phyloP scores from a whole-genome alignment of 2,113 vertebrate genomes.

The Erythrolamprus reginae region DNA sequence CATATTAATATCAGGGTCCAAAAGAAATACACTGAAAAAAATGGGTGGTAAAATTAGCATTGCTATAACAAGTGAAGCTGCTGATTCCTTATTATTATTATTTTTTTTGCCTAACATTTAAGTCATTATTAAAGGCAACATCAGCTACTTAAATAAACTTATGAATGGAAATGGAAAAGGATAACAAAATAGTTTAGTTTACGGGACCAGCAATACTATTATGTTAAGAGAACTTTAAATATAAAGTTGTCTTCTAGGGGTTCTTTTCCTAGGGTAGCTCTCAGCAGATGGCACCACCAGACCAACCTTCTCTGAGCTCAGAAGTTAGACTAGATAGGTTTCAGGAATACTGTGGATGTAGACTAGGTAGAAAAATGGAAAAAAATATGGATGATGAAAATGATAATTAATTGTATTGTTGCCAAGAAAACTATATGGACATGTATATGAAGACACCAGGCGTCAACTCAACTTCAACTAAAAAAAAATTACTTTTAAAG shows the following conservation, averaged over 20 bases:
- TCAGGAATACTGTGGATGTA: not conserved
- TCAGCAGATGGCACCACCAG: not conserved
- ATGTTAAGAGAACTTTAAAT: constrained; percentile 45
- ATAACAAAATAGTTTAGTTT: constrained; percentile 42
- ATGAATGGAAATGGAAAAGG: constrained; percentile 40
- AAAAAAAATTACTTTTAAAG: not conserved
- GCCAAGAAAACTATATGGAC: not conserved
- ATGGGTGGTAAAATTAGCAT: constrained; percentile 35
- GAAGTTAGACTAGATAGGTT: not conserved
- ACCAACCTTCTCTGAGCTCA: not conserved
- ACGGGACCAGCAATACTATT: constrained; percentile 72
- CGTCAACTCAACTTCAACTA: not conserved
- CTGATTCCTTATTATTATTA: constrained; percentile 42
- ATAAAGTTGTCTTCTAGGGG: constrained; percentile 44
- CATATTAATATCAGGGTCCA: constrained; percentile 66
- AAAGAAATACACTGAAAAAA: constrained; percentile 58
- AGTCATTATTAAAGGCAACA: constrained; percentile 35
- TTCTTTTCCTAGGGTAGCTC: constrained; percentile 56
- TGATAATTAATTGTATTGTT: not conserved
- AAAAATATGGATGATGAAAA: not conserved
- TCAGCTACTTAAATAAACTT: constrained; percentile 34
- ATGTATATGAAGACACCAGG: not conserved
- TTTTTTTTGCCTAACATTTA: constrained; percentile 24
- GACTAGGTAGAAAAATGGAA: not conserved
- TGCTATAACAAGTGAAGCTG: constrained; percentile 42